phyloP scores from a whole-genome alignment of 92 coral and sea anemone species.

The Porites cylindrica region DNA sequence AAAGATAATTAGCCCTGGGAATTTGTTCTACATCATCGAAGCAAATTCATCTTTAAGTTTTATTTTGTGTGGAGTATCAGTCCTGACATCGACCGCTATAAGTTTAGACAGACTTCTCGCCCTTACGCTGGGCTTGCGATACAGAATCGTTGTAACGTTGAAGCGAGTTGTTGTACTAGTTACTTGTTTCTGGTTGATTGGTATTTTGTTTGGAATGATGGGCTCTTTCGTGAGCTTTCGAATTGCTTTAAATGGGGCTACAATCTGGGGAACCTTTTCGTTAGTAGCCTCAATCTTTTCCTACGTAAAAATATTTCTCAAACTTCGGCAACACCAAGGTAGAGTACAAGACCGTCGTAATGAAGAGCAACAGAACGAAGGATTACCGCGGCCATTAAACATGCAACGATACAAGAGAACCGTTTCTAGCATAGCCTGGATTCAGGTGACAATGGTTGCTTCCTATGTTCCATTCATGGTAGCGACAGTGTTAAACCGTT shows the following conservation, averaged over 20 bases:
- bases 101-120: slow-evolving; percentile 32
- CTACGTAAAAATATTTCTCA: not conserved
- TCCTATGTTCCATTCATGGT: not conserved
- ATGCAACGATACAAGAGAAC: slow-evolving; percentile 3
- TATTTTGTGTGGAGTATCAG: slow-evolving; percentile 4
- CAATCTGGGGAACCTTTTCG: not conserved
- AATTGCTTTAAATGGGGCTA: not conserved
- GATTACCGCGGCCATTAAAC: not conserved
- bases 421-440: slow-evolving; percentile 17
- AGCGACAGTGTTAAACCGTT: not conserved
- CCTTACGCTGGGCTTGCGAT: not conserved
- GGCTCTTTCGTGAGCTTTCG: not conserved
- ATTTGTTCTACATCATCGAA: not conserved
- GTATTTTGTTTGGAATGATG: not conserved
- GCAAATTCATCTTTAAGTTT: not conserved
- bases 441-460: slow-evolving; percentile 1
- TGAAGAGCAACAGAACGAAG: not conserved
- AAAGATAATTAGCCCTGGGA: not conserved
- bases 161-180: not conserved
- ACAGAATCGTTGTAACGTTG: slow-evolving; percentile 7
- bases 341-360: not conserved
- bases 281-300: not conserved
- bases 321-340: not conserved
- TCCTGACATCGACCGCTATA: slow-evolving; percentile 14
- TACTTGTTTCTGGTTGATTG: not conserved